Base-by-base conservation (phyloP, 2,888 invertebrate species). In the Pimpla rufipes region DNA sequence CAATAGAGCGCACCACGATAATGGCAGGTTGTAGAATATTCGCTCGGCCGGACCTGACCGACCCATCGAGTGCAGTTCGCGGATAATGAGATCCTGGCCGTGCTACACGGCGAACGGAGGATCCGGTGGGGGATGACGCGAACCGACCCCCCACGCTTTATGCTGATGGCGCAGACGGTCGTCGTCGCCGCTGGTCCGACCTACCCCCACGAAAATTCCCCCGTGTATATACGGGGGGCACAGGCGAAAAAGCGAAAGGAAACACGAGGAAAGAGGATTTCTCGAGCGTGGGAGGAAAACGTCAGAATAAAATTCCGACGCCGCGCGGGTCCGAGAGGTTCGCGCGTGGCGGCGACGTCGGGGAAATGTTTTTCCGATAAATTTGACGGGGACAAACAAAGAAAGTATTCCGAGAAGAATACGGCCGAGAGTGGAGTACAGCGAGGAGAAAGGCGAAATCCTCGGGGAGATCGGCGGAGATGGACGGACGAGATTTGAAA, bases 81-180 rank as follows among this genome's bases (percentile, higher is more conserved):
- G 70, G 83, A 85, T 86, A 86, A 85, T 85, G 86, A 82, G 84
- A 82, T 83, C 47, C 81, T 59, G 18, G n/a, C n/a, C 59, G 77
- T 81, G 70, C n/a, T 29, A 29, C 59, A 11, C 23, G 16, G 11
- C 16, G 62, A 67, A 8, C 50, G 18, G 11, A 68, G 6, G 52
- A 37, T n/a, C n/a, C n/a, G 18, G 40, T 18, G 47, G 5, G 64
- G 8, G 16, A 57, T 55, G 55, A 42, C 18, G 45, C 6, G 37
- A 50, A 62, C 35, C 47, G n/a, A 45, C 29, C 57, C n/a, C 71
- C 16, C 35, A 29, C 29, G 57, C 47, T 57, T 16, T 68, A 66
- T 18, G 29, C 47, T 66, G 57, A 76, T 13, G 57, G 29, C 40
- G 21, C 42, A 52, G 13, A 57, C 23, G 29, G 2, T 29, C 29